phyloP scores from a whole-genome alignment of 2,888 invertebrate species.

The Anoplius nigerrimus region DNA sequence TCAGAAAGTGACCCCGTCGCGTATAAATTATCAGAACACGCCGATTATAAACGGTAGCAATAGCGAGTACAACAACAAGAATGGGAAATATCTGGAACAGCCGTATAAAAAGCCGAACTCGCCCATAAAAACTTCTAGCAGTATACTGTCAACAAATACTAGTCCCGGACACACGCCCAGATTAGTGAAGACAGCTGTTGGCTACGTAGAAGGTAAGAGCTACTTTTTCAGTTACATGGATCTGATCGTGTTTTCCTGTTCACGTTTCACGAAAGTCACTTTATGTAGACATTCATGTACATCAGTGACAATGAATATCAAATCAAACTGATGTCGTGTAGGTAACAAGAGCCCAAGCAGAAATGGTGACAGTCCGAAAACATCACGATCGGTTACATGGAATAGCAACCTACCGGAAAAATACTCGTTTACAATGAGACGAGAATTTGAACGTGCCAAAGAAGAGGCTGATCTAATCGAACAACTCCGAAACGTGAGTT shows the following conservation, averaged over 20 bases:
- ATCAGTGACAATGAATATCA: not conserved
- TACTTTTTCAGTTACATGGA: not conserved
- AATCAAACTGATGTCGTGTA: conserved; percentile 31
- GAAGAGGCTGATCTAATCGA: conserved; percentile 91
- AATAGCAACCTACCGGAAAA: conserved; percentile 85
- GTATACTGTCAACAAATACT: conserved; percentile 79
- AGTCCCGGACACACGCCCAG: conserved; percentile 74
- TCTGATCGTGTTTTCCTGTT: no score
- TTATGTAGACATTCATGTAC: conserved; percentile 1
- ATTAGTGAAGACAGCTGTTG: conserved; percentile 78
- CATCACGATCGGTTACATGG: conserved; percentile 81
- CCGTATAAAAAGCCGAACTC: conserved; percentile 82
- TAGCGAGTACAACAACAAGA: conserved; percentile 68
- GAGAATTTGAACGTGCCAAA: conserved; percentile 93
- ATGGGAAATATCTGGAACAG: conserved; percentile 69
- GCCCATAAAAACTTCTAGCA: conserved; percentile 80
- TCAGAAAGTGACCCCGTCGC: conserved; percentile 88
- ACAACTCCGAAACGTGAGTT: conserved; percentile 85
- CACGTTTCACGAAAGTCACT: not conserved
- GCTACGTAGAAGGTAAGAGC: conserved; percentile 78
- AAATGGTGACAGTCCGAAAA: conserved; percentile 68
- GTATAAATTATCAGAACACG: conserved; percentile 77
- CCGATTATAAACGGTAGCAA: conserved; percentile 69
- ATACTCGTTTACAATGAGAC: conserved; percentile 92
- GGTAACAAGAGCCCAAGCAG: conserved; percentile 64